Base-by-base conservation (phyloP, 2,888 invertebrate species). In the Tolmerus cingulatus region DNA sequence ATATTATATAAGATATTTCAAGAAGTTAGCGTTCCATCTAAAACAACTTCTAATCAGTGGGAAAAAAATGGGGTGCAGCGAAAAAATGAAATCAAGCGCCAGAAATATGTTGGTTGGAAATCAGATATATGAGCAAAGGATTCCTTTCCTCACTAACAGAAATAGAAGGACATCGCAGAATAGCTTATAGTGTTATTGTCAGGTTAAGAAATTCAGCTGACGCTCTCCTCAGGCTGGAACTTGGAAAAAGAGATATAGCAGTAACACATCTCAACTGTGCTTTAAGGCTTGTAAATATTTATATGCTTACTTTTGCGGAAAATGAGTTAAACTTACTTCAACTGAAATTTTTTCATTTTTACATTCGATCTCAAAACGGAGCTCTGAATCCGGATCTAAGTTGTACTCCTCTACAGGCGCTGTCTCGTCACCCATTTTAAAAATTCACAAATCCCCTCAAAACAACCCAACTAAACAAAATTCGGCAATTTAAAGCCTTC, bases 301-400 rank as follows among this genome's bases (percentile, higher is more conserved):
- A 40, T 40, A 40, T 19, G 55, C 19, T 34, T 78, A 19, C 23
- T 23, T n/a, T 78, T 19, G 78, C 34, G n/a, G 4, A n/a, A 55
- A 37, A n/a, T 30, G 30, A 23, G 1, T 51, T 1, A 27, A 14
- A 87, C 90, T 90, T 91, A 96, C 96, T 94, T 96, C 96, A 87
- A 97, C 93, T 87, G 94, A 94, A 2, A 97, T 96, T 93, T 96
- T 97, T 91, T 97, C 96, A 92, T 95, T 95, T 93, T 96, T 97
- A 4, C 95, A 95, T 93, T 98, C 98, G 0, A 98, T 96, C 94
- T 98, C 98, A 92, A 98, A 98, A 79, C 98, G 95, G n/a, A 98
- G 93, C 92, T 98, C 98, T 14, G 96, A 96, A 91, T 98, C 97
- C 0, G 95, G 94, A 88, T 98, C 98, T 86, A 98, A 93, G 91